Evolutionary conservation across 2,888 invertebrate genomes (phyloP), one percentile per base, ranked within the genome.

Genomic region (Heliothis peltigera): DNA sequence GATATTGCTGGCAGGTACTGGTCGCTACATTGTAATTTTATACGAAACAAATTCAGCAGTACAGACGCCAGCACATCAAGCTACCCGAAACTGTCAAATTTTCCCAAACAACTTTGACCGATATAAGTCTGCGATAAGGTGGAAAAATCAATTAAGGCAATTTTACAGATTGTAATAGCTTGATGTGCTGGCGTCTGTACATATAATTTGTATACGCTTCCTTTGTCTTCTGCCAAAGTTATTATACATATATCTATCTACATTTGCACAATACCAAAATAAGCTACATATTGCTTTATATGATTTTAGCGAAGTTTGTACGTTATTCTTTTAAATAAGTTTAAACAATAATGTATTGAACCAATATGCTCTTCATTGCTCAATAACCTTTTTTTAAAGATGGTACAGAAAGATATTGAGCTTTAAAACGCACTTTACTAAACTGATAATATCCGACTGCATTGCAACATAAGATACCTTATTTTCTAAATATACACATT

Each of bases 271-370:
- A 63, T 19, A 55, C 39, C 21, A 39, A 39, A 55, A 51, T n/a
- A 53, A 18, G 49, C 35, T 56, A 19, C 46, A 65, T 22, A 57
- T 56, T 60, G 51, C 46, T 48, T 51, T 35, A 59, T 57, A 73
- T 49, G 73, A 32, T 53, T 73, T 56, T 57, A 77, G 64, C 61
- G 69, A 61, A 77, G 61, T 77, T 77, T 77, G 77, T 75, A 75
- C 77, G 49, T 64, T 44, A 64, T 35, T 64, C 49, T 55, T 71
- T 59, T 77, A 55, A 61, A 64, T 72, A 64, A 54, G 72, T 49
- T 59, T 25, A 25, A 25, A 25, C 25, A 25, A 32, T 32, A 32
- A 32, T 12, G 32, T 32, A 32, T 32, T 12, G 12, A 10, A 54
- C 17, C 5, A 15, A 53, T 46, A 66, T 66, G 61, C 65, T 70